phyloP scores from a whole-genome alignment of 1,140 invertebrate species.

The Globodera ellingtonae region DNA sequence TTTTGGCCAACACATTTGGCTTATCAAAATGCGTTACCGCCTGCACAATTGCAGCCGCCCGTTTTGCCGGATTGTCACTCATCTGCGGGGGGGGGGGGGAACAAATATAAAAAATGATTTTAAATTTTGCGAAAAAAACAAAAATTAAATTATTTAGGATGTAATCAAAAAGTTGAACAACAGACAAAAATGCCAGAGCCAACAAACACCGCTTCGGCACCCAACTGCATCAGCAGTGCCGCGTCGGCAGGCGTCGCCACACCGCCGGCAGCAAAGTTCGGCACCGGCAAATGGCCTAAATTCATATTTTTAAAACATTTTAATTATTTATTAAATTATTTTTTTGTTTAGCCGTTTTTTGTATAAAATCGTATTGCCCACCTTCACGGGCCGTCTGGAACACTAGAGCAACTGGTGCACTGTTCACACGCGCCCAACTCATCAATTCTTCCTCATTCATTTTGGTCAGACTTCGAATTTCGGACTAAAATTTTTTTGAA shows the following conservation, averaged over 20 bases:
- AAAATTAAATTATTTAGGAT: too few relatives aligned
- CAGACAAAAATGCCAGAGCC: constrained; percentile 16
- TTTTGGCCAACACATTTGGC: constrained; percentile 7
- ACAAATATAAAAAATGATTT: too few relatives aligned
- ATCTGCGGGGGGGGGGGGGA: neutral
- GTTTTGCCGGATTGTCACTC: constrained; percentile 20
- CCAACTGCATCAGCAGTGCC: constrained; percentile 21
- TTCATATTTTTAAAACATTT: neutral
- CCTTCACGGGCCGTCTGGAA: constrained; percentile 11
- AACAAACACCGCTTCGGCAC: constrained; percentile 24
- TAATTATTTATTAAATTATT: too few relatives aligned
- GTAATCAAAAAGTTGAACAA: neutral
- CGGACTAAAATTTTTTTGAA: neutral
- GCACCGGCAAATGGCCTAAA: constrained; percentile 11
- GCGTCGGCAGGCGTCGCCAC: constrained; percentile 20
- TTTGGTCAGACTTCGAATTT: constrained; percentile 6
- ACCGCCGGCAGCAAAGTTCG: constrained; percentile 27
- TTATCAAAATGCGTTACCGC: constrained; percentile 19
- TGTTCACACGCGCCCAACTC: neutral
- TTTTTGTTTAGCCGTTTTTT: neutral
- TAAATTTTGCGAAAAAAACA: too few relatives aligned
- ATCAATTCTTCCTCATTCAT: constrained; percentile 17
- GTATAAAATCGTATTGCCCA: neutral
- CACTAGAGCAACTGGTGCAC: constrained; percentile 9
- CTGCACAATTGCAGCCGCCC: constrained; percentile 17